Conservation (phyloP, 2,888 invertebrate species). For the Ferrisia virgata region DNA sequence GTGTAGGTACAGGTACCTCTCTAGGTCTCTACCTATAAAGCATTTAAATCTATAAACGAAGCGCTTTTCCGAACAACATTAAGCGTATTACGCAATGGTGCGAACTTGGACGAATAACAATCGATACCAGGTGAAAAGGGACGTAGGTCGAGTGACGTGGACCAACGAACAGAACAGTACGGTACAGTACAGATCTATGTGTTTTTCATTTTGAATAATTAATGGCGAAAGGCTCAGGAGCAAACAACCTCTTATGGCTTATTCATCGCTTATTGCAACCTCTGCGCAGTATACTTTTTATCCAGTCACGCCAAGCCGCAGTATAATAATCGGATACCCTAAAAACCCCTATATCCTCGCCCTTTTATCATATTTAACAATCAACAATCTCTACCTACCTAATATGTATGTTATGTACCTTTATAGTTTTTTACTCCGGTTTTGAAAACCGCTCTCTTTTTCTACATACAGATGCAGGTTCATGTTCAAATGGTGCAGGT, state of each 20-base stretch:
- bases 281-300: slow-evolving; percentile 34
- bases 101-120: slow-evolving; percentile 31
- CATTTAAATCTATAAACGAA: slow-evolving; percentile 19
- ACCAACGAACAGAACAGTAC: slow-evolving; percentile 41
- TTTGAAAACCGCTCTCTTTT: background rate
- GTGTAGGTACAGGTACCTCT: too few relatives aligned
- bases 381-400: background rate
- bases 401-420: too few relatives aligned
- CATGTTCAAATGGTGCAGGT: too few relatives aligned
- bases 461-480: background rate
- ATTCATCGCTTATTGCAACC: slow-evolving; percentile 33
- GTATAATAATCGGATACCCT: slow-evolving; percentile 38
- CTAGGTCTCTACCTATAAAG: background rate
- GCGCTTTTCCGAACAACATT: slow-evolving; percentile 7
- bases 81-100: slow-evolving; percentile 40
- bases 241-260: slow-evolving; percentile 45
- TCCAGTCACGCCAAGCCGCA: slow-evolving; percentile 37
- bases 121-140: slow-evolving; percentile 39
- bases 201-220: slow-evolving; percentile 45
- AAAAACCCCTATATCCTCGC: slow-evolving; percentile 28
- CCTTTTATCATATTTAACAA: slow-evolving; percentile 37
- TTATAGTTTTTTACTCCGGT: background rate
- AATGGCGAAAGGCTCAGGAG: slow-evolving; percentile 45
- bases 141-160: slow-evolving; percentile 45
- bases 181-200: too few relatives aligned